Conservation (phyloP, 2,888 invertebrate genomes). For the Sarcophaga variegata region DNA sequence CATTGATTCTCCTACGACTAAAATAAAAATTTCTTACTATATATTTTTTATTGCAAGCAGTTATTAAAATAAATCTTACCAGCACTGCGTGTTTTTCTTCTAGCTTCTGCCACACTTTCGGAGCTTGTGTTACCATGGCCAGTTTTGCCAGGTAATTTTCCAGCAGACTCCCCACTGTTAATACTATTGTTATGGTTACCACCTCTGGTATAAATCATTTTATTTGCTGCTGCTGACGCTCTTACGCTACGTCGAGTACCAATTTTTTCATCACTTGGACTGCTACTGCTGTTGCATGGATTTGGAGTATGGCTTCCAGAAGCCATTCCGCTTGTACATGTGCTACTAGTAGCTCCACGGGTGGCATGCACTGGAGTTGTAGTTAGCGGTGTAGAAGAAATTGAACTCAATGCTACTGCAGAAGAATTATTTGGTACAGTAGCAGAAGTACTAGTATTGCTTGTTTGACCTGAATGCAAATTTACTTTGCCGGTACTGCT, state of each 20-base stretch:
- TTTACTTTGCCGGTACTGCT: conserved; percentile 43
- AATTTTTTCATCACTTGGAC: conserved; percentile 82
- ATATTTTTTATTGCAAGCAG: neutral
- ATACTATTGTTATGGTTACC: conserved; percentile 45
- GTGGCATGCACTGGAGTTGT: conserved; percentile 75
- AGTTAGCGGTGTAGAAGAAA: conserved; percentile 32
- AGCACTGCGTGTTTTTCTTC: conserved; percentile 88
- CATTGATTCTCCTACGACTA: conserved; percentile 79
- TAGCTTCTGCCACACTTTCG: conserved; percentile 77
- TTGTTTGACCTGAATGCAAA: conserved; percentile 41
- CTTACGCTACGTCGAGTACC: conserved; percentile 84
- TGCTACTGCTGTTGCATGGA: conserved; percentile 67
- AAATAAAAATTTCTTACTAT: conserved; percentile 39
- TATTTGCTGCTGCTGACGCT: conserved; percentile 79
- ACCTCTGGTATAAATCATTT: conserved; percentile 81
- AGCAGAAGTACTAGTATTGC: conserved; percentile 63
- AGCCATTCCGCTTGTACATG: conserved; percentile 63
- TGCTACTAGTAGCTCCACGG: conserved; percentile 74
- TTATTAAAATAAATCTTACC: conserved; percentile 81
- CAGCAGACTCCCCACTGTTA: conserved; percentile 45
- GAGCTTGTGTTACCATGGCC: conserved; percentile 72
- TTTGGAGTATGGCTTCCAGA: conserved; percentile 63
- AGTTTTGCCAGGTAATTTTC: conserved; percentile 77
- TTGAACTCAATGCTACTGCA: conserved; percentile 33
- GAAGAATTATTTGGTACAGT: conserved; percentile 48